Base-by-base conservation (phyloP, 2,113 vertebrate species). In the Microtus montanus region DNA sequence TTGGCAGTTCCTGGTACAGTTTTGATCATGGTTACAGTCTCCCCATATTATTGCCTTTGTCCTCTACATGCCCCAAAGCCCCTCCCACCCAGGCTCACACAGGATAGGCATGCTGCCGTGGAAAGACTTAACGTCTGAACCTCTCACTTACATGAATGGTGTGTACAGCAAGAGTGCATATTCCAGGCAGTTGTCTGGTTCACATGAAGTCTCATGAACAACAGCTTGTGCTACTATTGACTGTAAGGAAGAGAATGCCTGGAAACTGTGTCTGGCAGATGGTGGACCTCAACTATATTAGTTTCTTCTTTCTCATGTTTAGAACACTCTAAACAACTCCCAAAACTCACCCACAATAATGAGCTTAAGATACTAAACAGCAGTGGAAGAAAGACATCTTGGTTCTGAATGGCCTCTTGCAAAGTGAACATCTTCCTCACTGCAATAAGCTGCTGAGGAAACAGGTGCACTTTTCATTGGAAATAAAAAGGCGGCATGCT, bases 141-240 rank as follows among this genome's bases (percentile, higher is more conserved):
- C 13, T 8, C 38, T n/a, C 15, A 33, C 41, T 64, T 5, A n/a
- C n/a, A 38, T 38, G 70, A 38, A 38, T 22, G 38, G 20, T 73
- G 19, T 73, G 17, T 44, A 7, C 7, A 38, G 47, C 35, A 82
- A 3, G 0, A 35, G 8, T 0, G 6, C 8, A 5, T 1, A 7
- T 54, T 66, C 54, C 44, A n/a, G 28, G 15, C 13, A 35, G n/a
- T 11, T 26, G 13, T 20, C 74, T 58, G 30, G 30, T 47, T 74
- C 44, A 63, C 3, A 30, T 15, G 3, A 54, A 77, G 28, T 54
- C 44, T 92, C 41, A 17, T 70, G 64, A 63, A 41, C 0, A 35
- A 66, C 24, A 44, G 41, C 17, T 61, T 28, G 10, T 38, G 11
- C 78, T 64, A 71, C 2, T 22, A 33, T 4, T 77, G 14, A 83